Conservation (phyloP, 2,113 vertebrate genomes). For the Eretmochelys imbricata region DNA sequence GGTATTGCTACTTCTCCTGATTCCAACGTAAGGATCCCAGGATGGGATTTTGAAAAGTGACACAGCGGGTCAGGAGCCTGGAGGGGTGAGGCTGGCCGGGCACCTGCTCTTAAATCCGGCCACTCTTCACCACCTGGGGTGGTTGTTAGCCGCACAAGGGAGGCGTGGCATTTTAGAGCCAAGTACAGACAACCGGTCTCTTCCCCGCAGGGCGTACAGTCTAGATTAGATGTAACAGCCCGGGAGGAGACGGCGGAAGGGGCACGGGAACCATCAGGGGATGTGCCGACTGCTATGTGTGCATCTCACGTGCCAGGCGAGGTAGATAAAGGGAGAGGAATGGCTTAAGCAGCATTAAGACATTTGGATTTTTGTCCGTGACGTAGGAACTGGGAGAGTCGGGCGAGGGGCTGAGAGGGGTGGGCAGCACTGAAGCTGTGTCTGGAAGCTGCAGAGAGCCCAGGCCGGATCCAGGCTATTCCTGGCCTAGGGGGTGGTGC, state of each 20-base stretch:
- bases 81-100: rapidly evolving
- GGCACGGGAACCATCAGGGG: too few relatives aligned
- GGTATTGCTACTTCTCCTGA: background rate
- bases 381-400: background rate
- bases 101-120: background rate
- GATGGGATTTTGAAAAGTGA: background rate
- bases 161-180: background rate
- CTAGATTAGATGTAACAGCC: too few relatives aligned
- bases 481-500: background rate
- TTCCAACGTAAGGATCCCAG: background rate
- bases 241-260: background rate
- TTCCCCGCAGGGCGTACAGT: too few relatives aligned
- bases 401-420: background rate
- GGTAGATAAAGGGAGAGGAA: background rate
- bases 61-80: background rate
- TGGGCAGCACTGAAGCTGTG: too few relatives aligned
- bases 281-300: background rate
- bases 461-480: background rate
- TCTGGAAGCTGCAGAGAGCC: background rate
- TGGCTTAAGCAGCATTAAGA: background rate
- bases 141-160: background rate
- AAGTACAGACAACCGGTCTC: background rate
- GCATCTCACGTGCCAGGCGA: background rate
- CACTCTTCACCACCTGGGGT: rapidly evolving
- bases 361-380: background rate